Percentiles rank a stretch among this genome's conserved stretches.
Conservation (phyloP, 2,888 invertebrate genomes). For the Lamellibrachia satsuma region DNA sequence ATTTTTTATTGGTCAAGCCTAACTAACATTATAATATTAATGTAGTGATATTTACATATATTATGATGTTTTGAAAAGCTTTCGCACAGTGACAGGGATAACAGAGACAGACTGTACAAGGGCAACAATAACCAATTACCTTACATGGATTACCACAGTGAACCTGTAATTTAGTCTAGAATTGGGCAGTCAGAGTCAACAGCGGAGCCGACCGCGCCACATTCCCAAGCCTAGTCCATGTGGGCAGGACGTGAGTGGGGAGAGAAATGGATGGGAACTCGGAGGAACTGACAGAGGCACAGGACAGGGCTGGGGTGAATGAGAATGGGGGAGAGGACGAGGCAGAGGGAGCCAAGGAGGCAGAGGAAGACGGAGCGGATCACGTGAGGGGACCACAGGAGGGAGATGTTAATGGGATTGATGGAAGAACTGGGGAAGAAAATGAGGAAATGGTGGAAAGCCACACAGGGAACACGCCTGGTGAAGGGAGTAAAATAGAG, state of each 20-base stretch:
- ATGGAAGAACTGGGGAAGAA: not conserved
- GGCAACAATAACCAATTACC: constrained; percentile 6
- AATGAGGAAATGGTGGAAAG: not conserved
- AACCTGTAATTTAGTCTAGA: not conserved
- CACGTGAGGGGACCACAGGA: not conserved
- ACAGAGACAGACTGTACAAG: not conserved
- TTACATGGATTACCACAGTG: not conserved
- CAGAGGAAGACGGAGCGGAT: not conserved
- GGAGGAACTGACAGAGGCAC: not conserved
- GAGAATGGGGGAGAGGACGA: not conserved
- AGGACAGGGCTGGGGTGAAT: not conserved
- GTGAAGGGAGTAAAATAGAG: not conserved
- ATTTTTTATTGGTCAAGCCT: too few species aligned
- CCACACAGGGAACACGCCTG: not conserved
- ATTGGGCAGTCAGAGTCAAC: not conserved
- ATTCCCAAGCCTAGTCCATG: too few species aligned
- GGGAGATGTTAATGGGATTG: not conserved
- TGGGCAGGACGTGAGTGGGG: not conserved
- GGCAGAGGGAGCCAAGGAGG: not conserved
- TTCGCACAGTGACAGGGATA: not conserved
- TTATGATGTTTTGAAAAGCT: too few species aligned
- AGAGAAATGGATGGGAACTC: not conserved
- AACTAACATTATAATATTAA: too few species aligned
- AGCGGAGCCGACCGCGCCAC: not conserved
- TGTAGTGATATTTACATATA: too few species aligned